A percentile compares a stretch with the other conserved stretches of the same genome.
Evolutionary conservation across 2,888 invertebrate genomes (phyloP).

Genomic region (Polydrusus tereticollis): DNA sequence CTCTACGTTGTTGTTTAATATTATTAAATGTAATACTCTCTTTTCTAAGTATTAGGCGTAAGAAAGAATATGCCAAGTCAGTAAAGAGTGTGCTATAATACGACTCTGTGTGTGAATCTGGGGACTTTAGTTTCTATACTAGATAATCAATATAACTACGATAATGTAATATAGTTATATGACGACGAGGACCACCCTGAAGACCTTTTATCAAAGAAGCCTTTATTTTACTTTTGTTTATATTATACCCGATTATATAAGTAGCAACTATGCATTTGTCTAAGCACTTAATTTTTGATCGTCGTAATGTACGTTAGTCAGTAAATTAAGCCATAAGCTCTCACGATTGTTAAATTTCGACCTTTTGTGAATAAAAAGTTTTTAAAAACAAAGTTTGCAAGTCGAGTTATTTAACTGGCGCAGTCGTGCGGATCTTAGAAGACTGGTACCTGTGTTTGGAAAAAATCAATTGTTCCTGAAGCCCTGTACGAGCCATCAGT

Average conservation of each 20-base stretch:
- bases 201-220: no score
- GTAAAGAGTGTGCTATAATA: no score
- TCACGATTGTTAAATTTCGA: neutral
- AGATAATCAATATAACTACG: no score
- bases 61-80: no score
- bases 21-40: no score
- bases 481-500: neutral
- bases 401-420: slow-evolving; percentile 5
- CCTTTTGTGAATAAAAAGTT: neutral
- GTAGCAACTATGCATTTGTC: neutral
- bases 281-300: neutral
- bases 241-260: neutral
- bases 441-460: neutral
- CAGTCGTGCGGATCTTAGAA: slow-evolving; percentile 23
- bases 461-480: neutral
- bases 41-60: no score
- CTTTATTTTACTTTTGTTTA: no score
- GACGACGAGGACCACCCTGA: no score
- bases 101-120: no score
- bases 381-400: neutral
- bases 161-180: no score
- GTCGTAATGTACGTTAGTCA: neutral
- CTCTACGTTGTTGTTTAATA: no score
- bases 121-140: no score
- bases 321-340: neutral